A percentile compares a stretch with the other conserved stretches of the same genome.
phyloP scores from a whole-genome alignment of 2,113 vertebrate species.

The Nycticorax nycticorax region DNA sequence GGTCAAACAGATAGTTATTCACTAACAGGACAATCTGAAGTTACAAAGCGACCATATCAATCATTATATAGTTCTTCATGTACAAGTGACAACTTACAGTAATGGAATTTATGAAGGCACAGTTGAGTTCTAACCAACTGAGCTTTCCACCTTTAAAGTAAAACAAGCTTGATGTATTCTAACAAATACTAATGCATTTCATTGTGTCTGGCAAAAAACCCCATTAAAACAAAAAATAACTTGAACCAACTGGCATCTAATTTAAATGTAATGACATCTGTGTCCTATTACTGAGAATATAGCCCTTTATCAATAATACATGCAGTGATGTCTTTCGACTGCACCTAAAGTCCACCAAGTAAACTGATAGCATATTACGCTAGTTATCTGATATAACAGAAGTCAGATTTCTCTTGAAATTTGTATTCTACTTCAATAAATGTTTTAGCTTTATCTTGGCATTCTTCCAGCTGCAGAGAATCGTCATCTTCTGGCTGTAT shows the following conservation, averaged over 20 bases:
- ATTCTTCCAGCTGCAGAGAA: constrained; percentile 13
- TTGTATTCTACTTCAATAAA: not conserved
- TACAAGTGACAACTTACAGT: not conserved
- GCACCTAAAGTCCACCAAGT: not conserved
- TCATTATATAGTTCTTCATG: not conserved
- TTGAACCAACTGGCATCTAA: not conserved
- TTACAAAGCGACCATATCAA: not conserved
- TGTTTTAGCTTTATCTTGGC: not conserved
- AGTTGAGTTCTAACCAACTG: not conserved
- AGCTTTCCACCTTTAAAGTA: not conserved
- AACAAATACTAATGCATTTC: not conserved
- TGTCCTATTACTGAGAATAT: not conserved
- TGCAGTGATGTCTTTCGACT: not conserved
- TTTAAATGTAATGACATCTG: not conserved
- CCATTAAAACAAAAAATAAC: not conserved
- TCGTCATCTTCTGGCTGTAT: not conserved
- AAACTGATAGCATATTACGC: not conserved
- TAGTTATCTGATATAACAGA: not conserved
- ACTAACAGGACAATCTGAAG: not conserved
- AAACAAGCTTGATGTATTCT: not conserved
- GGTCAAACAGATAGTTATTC: not conserved
- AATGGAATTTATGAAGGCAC: not conserved
- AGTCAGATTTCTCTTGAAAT: not conserved
- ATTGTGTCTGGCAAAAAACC: not conserved
- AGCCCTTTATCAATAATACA: not conserved